Percentiles rank a stretch among this genome's conserved stretches.
Evolutionary conservation across 2,888 invertebrate species (phyloP).

Genomic region (Drosophila tripunctata): DNA sequence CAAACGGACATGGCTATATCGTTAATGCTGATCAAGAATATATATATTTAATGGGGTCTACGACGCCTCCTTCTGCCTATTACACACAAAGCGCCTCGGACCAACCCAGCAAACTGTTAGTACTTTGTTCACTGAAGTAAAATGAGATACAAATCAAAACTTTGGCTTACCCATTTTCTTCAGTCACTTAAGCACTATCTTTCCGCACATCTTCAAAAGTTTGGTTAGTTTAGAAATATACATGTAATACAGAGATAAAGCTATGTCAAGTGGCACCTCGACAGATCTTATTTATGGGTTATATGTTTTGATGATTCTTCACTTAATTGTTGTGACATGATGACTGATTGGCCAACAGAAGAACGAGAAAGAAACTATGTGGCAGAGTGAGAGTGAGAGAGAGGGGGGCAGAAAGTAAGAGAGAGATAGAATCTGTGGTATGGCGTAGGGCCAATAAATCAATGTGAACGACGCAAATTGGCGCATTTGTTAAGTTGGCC

Average conservation of each 20-base stretch:
- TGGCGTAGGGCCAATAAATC: conserved; percentile 45
- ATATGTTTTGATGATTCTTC: conserved; percentile 12
- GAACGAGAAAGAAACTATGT: conserved; percentile 1
- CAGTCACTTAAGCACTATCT: not conserved
- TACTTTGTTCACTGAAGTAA: no score
- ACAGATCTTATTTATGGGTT: conserved; percentile 8
- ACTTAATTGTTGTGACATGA: conserved; percentile 26
- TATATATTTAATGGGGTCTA: no score
- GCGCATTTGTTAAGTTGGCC: conserved; percentile 51
- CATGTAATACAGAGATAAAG: not conserved
- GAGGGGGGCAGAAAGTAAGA: conserved; percentile 5
- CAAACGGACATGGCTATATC: no score
- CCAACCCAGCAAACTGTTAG: no score
- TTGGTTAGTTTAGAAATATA: not conserved
- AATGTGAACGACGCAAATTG: conserved; percentile 42
- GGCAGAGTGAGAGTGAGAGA: conserved; percentile 16
- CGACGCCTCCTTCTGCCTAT: no score
- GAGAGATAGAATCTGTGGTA: conserved; percentile 8
- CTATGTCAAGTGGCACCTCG: not conserved
- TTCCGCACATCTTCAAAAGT: not conserved
- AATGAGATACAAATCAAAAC: not conserved
- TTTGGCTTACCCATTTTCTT: not conserved
- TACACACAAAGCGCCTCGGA: no score
- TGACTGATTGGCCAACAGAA: conserved; percentile 18
- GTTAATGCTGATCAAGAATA: no score